phyloP scores from a whole-genome alignment of 2,113 vertebrate species.

The Eidolon helvum region DNA sequence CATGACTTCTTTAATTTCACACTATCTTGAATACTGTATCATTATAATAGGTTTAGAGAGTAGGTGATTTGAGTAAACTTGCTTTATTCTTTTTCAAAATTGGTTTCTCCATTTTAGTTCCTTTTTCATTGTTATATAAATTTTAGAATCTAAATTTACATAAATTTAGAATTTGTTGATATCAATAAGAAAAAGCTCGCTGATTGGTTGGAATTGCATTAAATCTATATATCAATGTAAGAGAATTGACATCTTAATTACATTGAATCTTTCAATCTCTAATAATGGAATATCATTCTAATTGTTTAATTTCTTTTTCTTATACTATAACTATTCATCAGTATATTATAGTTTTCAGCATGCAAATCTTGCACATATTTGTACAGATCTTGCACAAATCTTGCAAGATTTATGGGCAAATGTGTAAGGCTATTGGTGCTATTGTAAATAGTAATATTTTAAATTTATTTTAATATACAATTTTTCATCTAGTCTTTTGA shows the following conservation, averaged over 20 bases:
- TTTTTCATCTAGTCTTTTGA: not conserved
- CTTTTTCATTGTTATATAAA: not conserved
- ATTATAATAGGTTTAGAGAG: not conserved
- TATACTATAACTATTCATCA: not conserved
- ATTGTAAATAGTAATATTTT: not conserved
- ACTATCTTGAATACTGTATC: not conserved
- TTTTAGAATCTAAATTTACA: not conserved
- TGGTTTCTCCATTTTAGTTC: not conserved
- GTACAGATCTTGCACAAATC: not conserved
- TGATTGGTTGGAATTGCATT: not conserved
- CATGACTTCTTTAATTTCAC: not conserved
- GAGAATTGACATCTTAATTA: not conserved
- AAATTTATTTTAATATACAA: not conserved
- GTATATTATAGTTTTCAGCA: not conserved
- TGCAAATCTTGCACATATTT: not conserved
- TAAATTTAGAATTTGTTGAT: not conserved
- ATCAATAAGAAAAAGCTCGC: not conserved
- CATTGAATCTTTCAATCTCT: not conserved
- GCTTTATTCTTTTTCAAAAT: not conserved
- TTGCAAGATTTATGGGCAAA: not conserved
- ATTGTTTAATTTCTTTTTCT: not conserved
- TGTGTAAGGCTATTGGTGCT: not conserved
- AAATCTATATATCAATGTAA: not conserved
- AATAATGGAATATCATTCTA: not conserved
- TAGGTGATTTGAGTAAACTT: not conserved